Conservation (phyloP, 2,113 vertebrate species). For the Scomber colias region DNA sequence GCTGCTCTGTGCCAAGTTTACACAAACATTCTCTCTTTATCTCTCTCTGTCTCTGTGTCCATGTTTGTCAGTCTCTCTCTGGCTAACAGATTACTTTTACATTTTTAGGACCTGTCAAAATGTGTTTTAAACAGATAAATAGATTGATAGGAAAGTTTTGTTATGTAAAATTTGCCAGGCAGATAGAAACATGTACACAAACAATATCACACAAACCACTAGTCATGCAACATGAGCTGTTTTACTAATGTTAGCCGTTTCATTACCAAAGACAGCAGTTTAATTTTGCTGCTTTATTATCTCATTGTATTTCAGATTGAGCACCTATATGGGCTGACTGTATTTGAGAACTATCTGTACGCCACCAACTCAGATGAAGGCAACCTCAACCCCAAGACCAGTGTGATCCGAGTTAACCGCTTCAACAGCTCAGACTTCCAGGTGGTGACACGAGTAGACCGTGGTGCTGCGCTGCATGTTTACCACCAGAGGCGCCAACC, state of each 20-base stretch:
- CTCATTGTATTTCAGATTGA: slow-evolving; percentile 83
- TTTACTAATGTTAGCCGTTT: not conserved
- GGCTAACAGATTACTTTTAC: slow-evolving; percentile 12
- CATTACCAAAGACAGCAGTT: not conserved
- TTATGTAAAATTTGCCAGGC: slow-evolving; percentile 1
- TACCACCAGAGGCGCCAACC: slow-evolving; percentile 98
- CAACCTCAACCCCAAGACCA: slow-evolving; percentile 97
- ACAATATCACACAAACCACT: not conserved
- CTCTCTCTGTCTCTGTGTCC: not conserved
- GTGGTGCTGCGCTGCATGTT: slow-evolving; percentile 95
- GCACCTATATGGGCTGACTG: slow-evolving; percentile 93
- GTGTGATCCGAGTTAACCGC: slow-evolving; percentile 95
- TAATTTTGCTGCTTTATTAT: not conserved
- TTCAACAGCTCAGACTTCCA: slow-evolving; percentile 98
- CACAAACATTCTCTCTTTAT: slow-evolving; percentile 25
- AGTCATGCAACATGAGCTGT: slow-evolving; percentile 19
- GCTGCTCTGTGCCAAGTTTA: slow-evolving; percentile 44
- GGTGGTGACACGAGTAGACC: slow-evolving; percentile 96
- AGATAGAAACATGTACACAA: slow-evolving; percentile 29
- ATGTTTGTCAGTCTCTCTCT: slow-evolving; percentile 15
- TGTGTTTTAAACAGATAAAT: slow-evolving; percentile 6
- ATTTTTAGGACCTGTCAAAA: slow-evolving; percentile 6
- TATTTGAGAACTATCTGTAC: slow-evolving; percentile 98
- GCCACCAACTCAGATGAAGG: slow-evolving; percentile 93
- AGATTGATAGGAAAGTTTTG: slow-evolving; percentile 5